These are phyloP conservation scores for Drosophila nr. medialis DNA, from an alignment of 2,888 invertebrate species.

Conservation along the genomic window DNA sequence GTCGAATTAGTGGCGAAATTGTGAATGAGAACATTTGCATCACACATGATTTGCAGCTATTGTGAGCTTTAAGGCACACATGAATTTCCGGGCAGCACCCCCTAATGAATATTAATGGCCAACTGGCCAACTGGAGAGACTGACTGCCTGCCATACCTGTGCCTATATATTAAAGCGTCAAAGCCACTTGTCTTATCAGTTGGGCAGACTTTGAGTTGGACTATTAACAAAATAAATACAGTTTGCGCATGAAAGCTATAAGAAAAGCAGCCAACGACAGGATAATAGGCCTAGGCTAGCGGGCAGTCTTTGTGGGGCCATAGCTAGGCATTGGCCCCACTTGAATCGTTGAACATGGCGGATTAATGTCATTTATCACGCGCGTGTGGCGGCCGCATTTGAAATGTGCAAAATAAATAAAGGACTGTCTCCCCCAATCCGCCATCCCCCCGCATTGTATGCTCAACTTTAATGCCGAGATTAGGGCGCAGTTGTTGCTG, in stretches of 20 bases:
- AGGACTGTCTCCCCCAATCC: conserved; percentile 26
- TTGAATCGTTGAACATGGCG: conserved; percentile 75
- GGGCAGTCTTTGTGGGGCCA: conserved; percentile 38
- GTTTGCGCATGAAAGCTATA: conserved; percentile 63
- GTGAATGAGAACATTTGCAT: conserved; percentile 20
- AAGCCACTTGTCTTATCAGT: conserved; percentile 80
- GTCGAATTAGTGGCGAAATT: conserved; percentile 8
- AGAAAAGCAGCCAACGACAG: conserved; percentile 12
- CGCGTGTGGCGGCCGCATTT: conserved; percentile 63
- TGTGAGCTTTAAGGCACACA: conserved; percentile 32
- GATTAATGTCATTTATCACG: conserved; percentile 81
- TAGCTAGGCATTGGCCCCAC: conserved; percentile 41
- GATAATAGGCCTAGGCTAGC: conserved; percentile 30
- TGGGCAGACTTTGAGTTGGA: conserved; percentile 63
- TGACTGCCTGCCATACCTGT: conserved; percentile 64
- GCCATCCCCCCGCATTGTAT: conserved; percentile 4
- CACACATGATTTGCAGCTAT: conserved; percentile 21
- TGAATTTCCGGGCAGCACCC: conserved; percentile 23
- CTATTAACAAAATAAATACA: conserved; percentile 80
- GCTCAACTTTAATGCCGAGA: conserved; percentile 54
- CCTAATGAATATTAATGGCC: conserved; percentile 78
- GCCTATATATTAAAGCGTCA: conserved; percentile 71
- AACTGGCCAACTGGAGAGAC: conserved; percentile 46
- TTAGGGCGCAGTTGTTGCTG: conserved; percentile 66
- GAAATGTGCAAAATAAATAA: conserved; percentile 76